Evolutionary conservation across 2,113 vertebrate species (phyloP).

Genomic region (Rhombomys opimus): DNA sequence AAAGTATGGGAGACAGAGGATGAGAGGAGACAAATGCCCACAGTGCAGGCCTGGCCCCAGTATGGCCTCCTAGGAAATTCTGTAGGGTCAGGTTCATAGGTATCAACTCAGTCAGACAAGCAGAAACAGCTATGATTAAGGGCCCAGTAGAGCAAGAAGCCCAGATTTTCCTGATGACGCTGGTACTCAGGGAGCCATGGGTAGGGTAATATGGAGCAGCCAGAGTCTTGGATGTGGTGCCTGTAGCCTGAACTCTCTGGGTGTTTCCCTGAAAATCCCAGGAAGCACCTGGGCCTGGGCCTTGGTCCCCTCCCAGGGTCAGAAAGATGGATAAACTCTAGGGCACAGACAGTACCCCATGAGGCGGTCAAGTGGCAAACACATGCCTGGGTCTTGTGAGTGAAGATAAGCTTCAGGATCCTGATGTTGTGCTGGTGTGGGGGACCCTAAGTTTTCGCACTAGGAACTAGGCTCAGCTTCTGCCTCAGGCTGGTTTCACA

Average conservation of each 20-base stretch:
- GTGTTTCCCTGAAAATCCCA: rapidly evolving
- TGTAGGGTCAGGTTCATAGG: not conserved
- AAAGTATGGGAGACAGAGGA: not conserved
- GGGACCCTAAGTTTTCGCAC: not conserved
- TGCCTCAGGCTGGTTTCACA: not conserved
- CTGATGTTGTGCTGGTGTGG: not conserved
- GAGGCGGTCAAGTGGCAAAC: not conserved
- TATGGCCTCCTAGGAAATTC: not conserved
- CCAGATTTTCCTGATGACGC: not conserved
- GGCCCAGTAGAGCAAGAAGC: not conserved
- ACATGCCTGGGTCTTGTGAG: rapidly evolving
- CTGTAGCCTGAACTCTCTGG: not conserved
- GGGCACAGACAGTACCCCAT: rapidly evolving
- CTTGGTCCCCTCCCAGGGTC: not conserved
- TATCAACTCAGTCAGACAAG: not conserved
- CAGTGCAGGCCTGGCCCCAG: not conserved
- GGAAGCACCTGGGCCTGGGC: not conserved
- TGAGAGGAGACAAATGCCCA: not conserved
- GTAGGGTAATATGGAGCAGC: not conserved
- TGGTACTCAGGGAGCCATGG: not conserved
- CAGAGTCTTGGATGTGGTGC: too few species aligned
- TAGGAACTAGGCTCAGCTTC: not conserved
- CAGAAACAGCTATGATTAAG: not conserved
- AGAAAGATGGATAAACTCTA: not conserved
- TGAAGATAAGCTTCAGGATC: not conserved